Conservation (phyloP, 2,113 vertebrate species). For the Gallinago jamesoni region DNA sequence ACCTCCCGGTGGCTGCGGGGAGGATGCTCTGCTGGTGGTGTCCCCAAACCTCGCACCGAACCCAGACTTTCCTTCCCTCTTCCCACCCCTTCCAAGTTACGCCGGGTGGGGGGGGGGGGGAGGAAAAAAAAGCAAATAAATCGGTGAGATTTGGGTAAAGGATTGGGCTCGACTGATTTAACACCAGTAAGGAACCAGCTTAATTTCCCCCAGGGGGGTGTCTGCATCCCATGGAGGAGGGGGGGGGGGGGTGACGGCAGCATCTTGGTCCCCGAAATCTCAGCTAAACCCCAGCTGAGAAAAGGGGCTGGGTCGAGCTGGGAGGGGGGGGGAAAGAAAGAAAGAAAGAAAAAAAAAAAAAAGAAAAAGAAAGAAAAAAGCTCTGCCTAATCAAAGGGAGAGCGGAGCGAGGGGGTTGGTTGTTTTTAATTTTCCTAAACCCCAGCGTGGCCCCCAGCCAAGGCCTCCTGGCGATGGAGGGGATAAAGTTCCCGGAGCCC, state of each 20-base stretch:
- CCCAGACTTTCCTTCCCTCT: background rate
- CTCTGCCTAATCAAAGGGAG: background rate
- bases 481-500: conserved; percentile 57
- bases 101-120: no score
- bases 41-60: no score
- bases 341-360: no score
- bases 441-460: conserved; percentile 53
- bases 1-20: accelerated
- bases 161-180: background rate
- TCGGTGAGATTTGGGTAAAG: background rate
- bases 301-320: background rate
- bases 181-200: background rate
- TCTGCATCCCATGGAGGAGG: background rate
- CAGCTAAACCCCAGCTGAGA: background rate
- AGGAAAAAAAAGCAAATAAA: background rate
- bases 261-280: background rate
- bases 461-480: conserved; percentile 39
- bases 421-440: conserved; percentile 38
- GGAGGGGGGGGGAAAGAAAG: background rate
- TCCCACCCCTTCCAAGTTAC: background rate
- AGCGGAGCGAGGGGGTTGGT: background rate
- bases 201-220: background rate
- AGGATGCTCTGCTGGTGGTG: background rate
- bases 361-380: background rate
- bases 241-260: background rate